phyloP scores from a whole-genome alignment of 2,888 invertebrate species.

The Harmothoe impar region DNA sequence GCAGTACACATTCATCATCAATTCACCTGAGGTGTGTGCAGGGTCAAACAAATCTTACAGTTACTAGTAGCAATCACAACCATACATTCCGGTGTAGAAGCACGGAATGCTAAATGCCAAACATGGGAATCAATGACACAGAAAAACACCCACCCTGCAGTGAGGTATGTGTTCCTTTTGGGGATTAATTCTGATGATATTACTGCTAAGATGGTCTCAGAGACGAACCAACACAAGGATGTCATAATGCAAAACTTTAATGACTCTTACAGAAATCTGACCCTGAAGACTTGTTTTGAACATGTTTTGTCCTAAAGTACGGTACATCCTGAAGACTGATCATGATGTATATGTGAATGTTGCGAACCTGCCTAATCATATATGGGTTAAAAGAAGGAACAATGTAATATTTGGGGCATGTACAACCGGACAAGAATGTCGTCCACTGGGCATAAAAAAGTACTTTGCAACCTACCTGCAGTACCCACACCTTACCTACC shows the following conservation, averaged over 20 bases:
- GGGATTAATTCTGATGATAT: not conserved
- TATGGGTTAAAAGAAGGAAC: not conserved
- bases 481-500: conserved; percentile 61
- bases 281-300: conserved; percentile 45
- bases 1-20: conserved; percentile 37
- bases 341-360: conserved; percentile 66
- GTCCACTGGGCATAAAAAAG: not conserved
- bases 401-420: conserved; percentile 65
- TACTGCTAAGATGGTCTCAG: not conserved
- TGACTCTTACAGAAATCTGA: conserved; percentile 54
- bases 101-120: not conserved
- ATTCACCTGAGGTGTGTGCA: conserved; percentile 26
- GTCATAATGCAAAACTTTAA: conserved; percentile 6
- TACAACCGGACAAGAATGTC: not conserved
- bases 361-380: conserved; percentile 65
- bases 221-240: not conserved
- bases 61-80: conserved; percentile 26
- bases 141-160: conserved; percentile 9
- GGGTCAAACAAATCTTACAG: not conserved
- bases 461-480: conserved; percentile 46
- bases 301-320: conserved; percentile 51
- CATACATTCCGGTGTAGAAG: not conserved
- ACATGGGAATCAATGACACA: conserved; percentile 4
- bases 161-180: conserved; percentile 24
- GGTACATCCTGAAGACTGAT: conserved; percentile 25